Conservation (phyloP, 2,113 vertebrate species). For the Sphyrna mokarran region DNA sequence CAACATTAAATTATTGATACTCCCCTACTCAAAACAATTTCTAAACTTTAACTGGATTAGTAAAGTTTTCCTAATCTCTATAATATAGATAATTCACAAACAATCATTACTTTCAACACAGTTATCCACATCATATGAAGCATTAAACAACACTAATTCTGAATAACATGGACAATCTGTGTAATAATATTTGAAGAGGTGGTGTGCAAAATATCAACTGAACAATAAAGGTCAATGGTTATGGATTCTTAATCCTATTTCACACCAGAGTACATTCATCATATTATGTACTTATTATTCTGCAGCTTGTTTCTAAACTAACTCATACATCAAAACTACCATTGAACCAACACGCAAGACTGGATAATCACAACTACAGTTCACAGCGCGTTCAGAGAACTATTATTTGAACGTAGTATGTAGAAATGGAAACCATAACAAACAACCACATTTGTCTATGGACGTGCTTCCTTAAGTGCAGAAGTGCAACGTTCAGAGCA, state of each 20-base stretch:
- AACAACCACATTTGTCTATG: not conserved
- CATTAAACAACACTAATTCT: not conserved
- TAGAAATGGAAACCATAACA: not conserved
- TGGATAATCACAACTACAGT: not conserved
- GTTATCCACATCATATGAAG: not conserved
- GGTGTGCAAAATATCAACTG: not conserved
- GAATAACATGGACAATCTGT: not conserved
- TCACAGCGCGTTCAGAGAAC: not conserved
- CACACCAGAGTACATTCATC: not conserved
- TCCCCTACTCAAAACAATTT: not conserved
- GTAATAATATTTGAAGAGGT: not conserved
- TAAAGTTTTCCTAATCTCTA: not conserved
- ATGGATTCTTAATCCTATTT: not conserved
- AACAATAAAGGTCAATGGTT: not conserved
- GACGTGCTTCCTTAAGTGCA: not conserved
- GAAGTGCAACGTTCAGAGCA: not conserved
- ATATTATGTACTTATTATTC: not conserved
- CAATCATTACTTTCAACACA: not conserved
- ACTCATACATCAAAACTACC: not conserved
- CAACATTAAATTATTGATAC: not conserved
- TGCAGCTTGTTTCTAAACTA: not conserved
- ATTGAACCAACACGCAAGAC: not conserved
- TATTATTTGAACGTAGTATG: not conserved
- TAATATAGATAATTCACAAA: not conserved
- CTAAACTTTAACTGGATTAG: not conserved